A percentile compares a stretch with the other conserved stretches of the same genome.
phyloP scores from a whole-genome alignment of 37 sponge, comb jelly and placozoan species.

The Chondrilla cf. caribensis region DNA sequence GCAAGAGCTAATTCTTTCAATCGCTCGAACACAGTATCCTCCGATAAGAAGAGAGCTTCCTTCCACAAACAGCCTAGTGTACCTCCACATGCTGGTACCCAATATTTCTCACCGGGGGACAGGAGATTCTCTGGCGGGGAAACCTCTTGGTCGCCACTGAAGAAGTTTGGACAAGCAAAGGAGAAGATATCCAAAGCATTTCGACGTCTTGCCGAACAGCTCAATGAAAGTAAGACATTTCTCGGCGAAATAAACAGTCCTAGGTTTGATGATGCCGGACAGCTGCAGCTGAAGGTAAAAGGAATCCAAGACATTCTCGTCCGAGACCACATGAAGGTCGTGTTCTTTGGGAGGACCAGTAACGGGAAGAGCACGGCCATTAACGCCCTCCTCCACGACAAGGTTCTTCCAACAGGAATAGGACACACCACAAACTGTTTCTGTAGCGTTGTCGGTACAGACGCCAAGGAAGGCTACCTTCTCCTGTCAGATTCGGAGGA shows the following conservation, averaged over 20 bases:
- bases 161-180: constrained; percentile 73
- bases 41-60: constrained; percentile 1
- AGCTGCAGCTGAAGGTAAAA: constrained; percentile 31
- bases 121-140: constrained; percentile 1
- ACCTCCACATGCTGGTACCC: background rate
- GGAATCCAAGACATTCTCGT: constrained; percentile 74
- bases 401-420: constrained; percentile 92
- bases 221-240: constrained; percentile 43
- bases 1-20: background rate
- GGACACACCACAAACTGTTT: constrained; percentile 99
- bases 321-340: constrained; percentile 94
- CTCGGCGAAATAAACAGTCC: constrained; percentile 15
- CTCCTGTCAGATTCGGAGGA: constrained; percentile 50
- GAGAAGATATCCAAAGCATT: constrained; percentile 44
- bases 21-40: background rate
- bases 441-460: constrained; percentile 79
- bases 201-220: constrained; percentile 29
- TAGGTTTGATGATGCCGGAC: constrained; percentile 13
- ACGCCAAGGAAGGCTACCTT: constrained; percentile 69
- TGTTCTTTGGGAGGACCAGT: constrained; percentile 96
- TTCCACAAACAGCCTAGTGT: constrained; percentile 7
- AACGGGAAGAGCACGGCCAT: constrained; percentile 98
- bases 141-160: constrained; percentile 44
- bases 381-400: constrained; percentile 88
- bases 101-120: constrained; percentile 12